Evolutionary conservation across 2,797 vertebrate genomes (phyloP), one percentile per base, ranked within the genome.

Genomic region (Hydrocynus forskahlii): DNA sequence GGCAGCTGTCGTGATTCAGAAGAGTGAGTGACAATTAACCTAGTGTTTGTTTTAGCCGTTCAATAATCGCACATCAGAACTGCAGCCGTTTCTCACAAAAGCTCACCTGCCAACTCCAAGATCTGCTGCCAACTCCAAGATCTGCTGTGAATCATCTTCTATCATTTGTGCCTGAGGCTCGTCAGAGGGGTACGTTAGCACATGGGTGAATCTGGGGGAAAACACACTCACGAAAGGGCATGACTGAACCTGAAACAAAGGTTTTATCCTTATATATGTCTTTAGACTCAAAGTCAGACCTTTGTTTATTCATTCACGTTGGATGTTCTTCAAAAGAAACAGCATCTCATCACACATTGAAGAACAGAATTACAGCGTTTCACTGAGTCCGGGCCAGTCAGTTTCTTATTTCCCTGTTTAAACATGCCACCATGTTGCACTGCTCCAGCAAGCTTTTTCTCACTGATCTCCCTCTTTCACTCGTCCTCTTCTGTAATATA

Each of bases 1-100:
- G 48, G 92, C 93, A 48, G 92, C 91, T 13, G 35, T 92, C 72
- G 59, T 89, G 81, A 86, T 95, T 82, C 94, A 95, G 86, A 95
- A 94, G 72, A 88, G 91, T 92, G 50, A 86, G 89, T 87, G 16
- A 17, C 38, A 73, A 43, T 83, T 29, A 63, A 45, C 23, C 2
- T 12, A 8, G 5, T 23, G 35, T 80, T 68, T 79, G 25, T 52
- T 82, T 68, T 25, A 57, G 29, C 48, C 9, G 1, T 13, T 25
- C 8, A 57, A 35, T 69, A 43, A 52, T 10, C 17, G 38, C 4
- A 4, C 45, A 59, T 7, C n/a, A 13, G 29, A 13, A 48, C 54
- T 45, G 16, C 29, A 54, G 9, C 14, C 4, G 9, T 71, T 76
- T 55, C 74, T 45, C 21, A 4, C 43, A 70, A 70, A n/a, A 50